phyloP scores from a whole-genome alignment of 2,888 invertebrate genomes.

The Gnatocerus cornutus region DNA sequence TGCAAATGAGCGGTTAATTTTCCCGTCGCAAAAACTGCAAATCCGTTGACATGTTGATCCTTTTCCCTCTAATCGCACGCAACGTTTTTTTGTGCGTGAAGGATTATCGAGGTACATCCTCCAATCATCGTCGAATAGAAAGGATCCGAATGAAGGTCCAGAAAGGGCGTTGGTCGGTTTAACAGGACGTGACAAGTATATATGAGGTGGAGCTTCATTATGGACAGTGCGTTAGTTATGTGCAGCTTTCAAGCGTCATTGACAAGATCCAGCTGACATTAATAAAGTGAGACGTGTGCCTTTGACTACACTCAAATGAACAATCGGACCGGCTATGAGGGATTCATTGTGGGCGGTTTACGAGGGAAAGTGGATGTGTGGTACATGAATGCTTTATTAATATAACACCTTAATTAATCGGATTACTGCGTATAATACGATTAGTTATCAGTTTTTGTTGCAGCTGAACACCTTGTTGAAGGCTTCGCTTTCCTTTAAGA shows the following conservation, averaged over 20 bases:
- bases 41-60: constrained; percentile 23
- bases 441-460: too few relatives aligned
- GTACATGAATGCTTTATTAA: too few relatives aligned
- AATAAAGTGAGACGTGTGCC: constrained; percentile 43
- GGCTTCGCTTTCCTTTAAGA: neutral
- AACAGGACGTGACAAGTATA: constrained; percentile 55
- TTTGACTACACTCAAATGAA: constrained; percentile 39
- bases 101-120: constrained; percentile 52
- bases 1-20: too few relatives aligned
- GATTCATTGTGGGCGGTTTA: neutral
- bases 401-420: too few relatives aligned
- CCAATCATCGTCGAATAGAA: constrained; percentile 53
- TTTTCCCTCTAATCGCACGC: constrained; percentile 8
- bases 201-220: constrained; percentile 55
- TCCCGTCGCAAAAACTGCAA: neutral
- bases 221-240: constrained; percentile 55
- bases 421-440: too few relatives aligned
- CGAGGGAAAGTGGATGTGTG: neutral
- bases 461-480: too few relatives aligned
- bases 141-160: constrained; percentile 49
- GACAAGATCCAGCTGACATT: constrained; percentile 33
- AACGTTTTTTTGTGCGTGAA: constrained; percentile 46
- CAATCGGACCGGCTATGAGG: constrained; percentile 5
- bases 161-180: constrained; percentile 43
- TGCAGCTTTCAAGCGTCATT: constrained; percentile 49